phyloP scores from a whole-genome alignment of 2,113 vertebrate genomes.

The Oxyruncus cristatus region DNA sequence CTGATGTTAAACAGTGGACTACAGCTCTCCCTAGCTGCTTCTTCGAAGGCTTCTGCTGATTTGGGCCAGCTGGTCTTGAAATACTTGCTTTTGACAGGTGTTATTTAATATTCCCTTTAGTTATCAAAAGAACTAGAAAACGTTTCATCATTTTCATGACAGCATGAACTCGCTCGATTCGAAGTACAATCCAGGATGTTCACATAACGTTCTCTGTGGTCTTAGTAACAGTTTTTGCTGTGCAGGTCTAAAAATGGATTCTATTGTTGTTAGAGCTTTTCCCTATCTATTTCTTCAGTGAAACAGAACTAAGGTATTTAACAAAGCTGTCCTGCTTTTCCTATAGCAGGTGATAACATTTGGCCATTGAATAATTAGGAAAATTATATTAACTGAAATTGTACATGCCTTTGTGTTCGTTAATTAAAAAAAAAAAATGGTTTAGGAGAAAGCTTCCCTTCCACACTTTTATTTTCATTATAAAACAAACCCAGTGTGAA shows the following conservation, averaged over 20 bases:
- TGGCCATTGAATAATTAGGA: background rate
- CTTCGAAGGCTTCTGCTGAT: background rate
- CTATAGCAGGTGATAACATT: background rate
- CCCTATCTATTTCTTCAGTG: background rate
- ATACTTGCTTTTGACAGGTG: background rate
- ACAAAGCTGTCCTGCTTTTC: background rate
- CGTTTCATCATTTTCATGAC: background rate
- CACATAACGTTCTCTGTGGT: background rate
- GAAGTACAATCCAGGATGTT: background rate
- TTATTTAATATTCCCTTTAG: background rate
- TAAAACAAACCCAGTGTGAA: background rate
- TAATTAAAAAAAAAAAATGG: fast-evolving
- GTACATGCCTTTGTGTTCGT: background rate
- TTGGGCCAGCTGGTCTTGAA: background rate
- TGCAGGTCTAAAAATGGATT: background rate
- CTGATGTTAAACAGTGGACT: background rate
- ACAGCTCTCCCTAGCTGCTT: background rate
- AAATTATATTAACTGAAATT: background rate
- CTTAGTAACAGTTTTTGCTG: background rate
- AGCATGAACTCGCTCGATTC: background rate
- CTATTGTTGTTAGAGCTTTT: background rate
- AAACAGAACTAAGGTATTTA: background rate
- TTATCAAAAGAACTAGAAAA: background rate
- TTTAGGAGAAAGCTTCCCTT: background rate
- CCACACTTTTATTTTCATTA: background rate